Base-by-base conservation (phyloP, 1,140 invertebrate species). In the Ridgeia piscesae region DNA sequence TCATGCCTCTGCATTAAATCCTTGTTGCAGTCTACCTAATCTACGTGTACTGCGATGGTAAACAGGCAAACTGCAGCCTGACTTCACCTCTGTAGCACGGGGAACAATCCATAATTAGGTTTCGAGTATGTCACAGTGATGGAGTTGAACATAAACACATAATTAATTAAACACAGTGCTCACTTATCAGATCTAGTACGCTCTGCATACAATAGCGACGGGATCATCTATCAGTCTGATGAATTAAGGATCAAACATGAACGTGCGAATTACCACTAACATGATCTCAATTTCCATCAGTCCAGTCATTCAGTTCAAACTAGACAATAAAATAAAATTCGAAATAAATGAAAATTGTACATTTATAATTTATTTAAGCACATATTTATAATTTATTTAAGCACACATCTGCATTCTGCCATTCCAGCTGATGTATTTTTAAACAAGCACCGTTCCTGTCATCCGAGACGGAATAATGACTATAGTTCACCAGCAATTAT, bases 51-150 rank as follows among this genome's bases (percentile, higher is more conserved):
- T 50, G 8, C 21, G 48, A 50, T 50, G 58, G 58, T 77, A 77
- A 77, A 77, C 58, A 77, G 27, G 58, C 27, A 21, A 77, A 77
- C 11, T 4, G 58, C 58, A 77, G 27, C 58, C 58, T 77, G 58
- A 4, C 58, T 27, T 50, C 48, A 50, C 48, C 48, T 50, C 48
- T 11, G 8, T 8, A 21, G 58, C 58, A 77, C 58, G 27, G 58
- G 27, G 58, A 77, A 77, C 58, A 77, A 77, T 77, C 58, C 58
- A 77, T 77, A 77, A 77, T 77, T 77, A 77, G 58, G 58, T 77
- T 77, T 77, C 58, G 27, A 77, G 58, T 77, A 77, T 27, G 58
- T 77, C 58, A 77, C 58, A 77, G 58, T 77, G 58, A 77, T 31
- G 27, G 58, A 77, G 58, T 77, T 77, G 58, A 77, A 1, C 58